A percentile compares a stretch with the other conserved stretches of the same genome.
Conservation (phyloP, 2,797 vertebrate genomes). For the Anniella stebbinsi region DNA sequence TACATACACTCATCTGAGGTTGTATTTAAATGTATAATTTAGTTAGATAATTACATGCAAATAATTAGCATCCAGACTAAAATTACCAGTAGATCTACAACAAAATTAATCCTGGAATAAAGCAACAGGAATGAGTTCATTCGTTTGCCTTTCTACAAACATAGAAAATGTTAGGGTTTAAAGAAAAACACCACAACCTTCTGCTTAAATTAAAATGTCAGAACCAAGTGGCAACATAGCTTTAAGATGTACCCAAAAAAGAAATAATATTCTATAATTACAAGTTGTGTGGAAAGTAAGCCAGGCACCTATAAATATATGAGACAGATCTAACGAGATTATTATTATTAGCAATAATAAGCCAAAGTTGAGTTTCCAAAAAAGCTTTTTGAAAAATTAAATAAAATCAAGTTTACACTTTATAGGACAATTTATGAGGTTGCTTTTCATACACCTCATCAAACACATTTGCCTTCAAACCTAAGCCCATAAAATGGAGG, state of each 20-base stretch:
- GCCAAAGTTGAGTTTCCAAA: conserved; percentile 52
- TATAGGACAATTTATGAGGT: conserved; percentile 55
- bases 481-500: conserved; percentile 49
- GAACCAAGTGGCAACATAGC: conserved; percentile 48
- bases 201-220: conserved; percentile 57
- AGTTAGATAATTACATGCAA: conserved; percentile 81
- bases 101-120: conserved; percentile 61
- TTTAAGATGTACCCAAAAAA: conserved; percentile 45
- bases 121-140: conserved; percentile 62
- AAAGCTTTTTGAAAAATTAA: conserved; percentile 41
- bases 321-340: conserved; percentile 40
- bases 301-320: conserved; percentile 13
- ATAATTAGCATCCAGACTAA: conserved; percentile 82
- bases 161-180: conserved; percentile 55
- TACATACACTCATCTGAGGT: conserved; percentile 71
- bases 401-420: conserved; percentile 49
- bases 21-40: conserved; percentile 63
- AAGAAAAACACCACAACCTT: not conserved
- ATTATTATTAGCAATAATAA: conserved; percentile 24
- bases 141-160: conserved; percentile 65
- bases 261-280: conserved; percentile 49
- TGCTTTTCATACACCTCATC: conserved; percentile 56
- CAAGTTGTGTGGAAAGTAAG: conserved; percentile 47
- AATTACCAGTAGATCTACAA: conserved; percentile 73
- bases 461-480: conserved; percentile 41